Conservation (phyloP, 2,888 invertebrate genomes). For the Tipula vernalis region DNA sequence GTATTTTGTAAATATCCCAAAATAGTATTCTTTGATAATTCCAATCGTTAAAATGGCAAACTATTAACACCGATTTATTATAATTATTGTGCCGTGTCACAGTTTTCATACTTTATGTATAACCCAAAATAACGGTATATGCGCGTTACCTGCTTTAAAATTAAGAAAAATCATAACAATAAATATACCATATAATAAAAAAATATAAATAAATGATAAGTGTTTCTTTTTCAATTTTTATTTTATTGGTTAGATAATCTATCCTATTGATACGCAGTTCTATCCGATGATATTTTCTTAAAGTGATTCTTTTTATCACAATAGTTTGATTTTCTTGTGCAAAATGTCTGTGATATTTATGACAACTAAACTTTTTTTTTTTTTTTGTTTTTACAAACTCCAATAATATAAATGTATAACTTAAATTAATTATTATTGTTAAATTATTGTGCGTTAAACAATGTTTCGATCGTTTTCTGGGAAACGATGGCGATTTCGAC, state of each 20-base stretch:
- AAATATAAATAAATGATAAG: background rate
- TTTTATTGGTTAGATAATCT: background rate
- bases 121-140: background rate
- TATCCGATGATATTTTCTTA: background rate
- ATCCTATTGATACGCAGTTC: background rate
- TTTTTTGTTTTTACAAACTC: background rate
- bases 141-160: background rate
- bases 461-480: constrained; percentile 12
- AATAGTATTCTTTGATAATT: background rate
- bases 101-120: background rate
- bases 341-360: background rate
- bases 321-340: background rate
- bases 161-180: background rate
- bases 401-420: background rate
- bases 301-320: background rate
- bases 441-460: background rate
- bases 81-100: background rate
- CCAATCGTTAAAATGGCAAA: background rate
- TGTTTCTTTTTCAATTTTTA: background rate
- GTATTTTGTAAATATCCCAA: background rate
- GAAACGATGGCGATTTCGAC: constrained; percentile 10
- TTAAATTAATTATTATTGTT: background rate
- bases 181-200: too few species aligned
- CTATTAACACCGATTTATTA: background rate
- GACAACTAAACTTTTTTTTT: background rate